phyloP scores from a whole-genome alignment of 2,888 invertebrate genomes.

The Leuctra nigra region DNA sequence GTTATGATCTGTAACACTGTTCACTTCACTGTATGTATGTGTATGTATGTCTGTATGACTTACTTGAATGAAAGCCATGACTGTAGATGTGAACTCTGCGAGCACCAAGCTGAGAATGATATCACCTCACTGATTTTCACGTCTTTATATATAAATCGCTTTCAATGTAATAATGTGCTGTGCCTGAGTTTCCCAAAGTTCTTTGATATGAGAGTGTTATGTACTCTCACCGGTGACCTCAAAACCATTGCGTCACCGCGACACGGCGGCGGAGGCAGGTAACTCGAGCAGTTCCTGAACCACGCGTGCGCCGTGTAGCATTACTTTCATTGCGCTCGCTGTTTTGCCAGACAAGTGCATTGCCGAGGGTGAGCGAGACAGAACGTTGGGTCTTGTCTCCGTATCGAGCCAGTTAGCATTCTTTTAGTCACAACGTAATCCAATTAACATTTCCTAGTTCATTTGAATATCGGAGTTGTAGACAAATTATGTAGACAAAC shows the following conservation, averaged over 20 bases:
- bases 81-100: conserved; percentile 1
- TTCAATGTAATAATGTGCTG: conserved; percentile 8
- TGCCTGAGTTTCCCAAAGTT: conserved; percentile 5
- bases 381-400: background rate
- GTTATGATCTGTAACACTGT: too few species aligned
- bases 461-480: too few species aligned
- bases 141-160: conserved; percentile 8
- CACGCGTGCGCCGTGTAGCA: background rate
- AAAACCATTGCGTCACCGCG: conserved; percentile 11
- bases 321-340: too few species aligned
- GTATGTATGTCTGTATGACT: too few species aligned
- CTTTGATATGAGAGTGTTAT: background rate
- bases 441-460: too few species aligned
- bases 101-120: background rate
- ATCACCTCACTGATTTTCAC: conserved; percentile 1
- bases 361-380: too few species aligned
- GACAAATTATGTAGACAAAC: too few species aligned
- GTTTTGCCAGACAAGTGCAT: too few species aligned
- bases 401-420: too few species aligned
- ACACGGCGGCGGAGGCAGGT: background rate
- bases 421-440: too few species aligned
- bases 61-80: conserved; percentile 16
- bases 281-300: conserved; percentile 8
- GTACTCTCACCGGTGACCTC: conserved; percentile 15
- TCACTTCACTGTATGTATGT: conserved; percentile 6